A percentile compares a stretch with the other conserved stretches of the same genome.
Evolutionary conservation across 1,140 invertebrate genomes (phyloP).

Genomic region (Cyphomyrmex costatus): DNA sequence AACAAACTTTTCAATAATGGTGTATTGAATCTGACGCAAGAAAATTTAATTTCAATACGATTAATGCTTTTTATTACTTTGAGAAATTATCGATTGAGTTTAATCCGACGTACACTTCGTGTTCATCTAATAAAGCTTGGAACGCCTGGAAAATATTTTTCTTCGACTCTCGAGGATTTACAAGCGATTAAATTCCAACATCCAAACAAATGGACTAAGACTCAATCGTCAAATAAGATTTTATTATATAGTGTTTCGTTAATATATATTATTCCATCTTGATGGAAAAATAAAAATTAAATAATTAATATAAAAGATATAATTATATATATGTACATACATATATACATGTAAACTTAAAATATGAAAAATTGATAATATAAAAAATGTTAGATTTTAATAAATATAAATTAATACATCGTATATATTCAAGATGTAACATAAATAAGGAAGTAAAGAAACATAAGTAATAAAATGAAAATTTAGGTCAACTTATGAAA

Average conservation of each 20-base stretch:
- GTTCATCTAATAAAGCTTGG: slow-evolving; percentile 45
- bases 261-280: neutral
- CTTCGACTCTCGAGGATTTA: slow-evolving; percentile 10
- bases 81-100: slow-evolving; percentile 44
- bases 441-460: neutral
- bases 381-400: neutral
- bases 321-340: neutral
- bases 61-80: slow-evolving; percentile 38
- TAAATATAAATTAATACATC: neutral
- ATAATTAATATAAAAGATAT: neutral
- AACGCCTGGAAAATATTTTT: slow-evolving; percentile 55
- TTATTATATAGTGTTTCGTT: neutral
- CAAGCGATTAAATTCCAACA: slow-evolving; percentile 54
- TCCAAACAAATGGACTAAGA: slow-evolving; percentile 35
- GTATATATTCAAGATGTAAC: neutral
- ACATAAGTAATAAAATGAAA: slow-evolving; percentile 1
- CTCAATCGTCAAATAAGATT: slow-evolving; percentile 35
- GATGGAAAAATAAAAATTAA: neutral
- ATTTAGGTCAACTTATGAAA: slow-evolving; percentile 24
- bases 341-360: neutral
- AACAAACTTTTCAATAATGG: neutral
- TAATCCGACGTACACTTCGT: slow-evolving; percentile 18
- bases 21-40: slow-evolving; percentile 1
- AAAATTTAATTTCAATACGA: slow-evolving; percentile 53
- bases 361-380: neutral